Evolutionary conservation across 2,797 vertebrate species (phyloP).

Genomic region (Leucoraja ocellata): DNA sequence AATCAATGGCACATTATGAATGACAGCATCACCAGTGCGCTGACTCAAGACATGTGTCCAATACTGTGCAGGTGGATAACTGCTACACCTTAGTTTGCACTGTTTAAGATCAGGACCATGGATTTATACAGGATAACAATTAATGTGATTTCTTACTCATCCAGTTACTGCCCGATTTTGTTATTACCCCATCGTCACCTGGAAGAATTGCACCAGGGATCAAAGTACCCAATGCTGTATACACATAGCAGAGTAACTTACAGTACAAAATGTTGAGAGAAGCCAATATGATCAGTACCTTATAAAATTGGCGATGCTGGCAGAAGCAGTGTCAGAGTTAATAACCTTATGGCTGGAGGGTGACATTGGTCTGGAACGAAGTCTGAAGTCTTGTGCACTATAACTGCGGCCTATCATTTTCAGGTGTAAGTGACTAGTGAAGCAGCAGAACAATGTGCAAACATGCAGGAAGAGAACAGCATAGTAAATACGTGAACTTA

Average conservation of each 20-base stretch:
- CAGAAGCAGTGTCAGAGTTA: conserved; percentile 24
- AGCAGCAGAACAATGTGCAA: conserved; percentile 14
- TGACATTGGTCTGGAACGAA: conserved; percentile 10
- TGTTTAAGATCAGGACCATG: background rate
- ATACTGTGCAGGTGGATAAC: background rate
- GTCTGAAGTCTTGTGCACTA: conserved; percentile 20
- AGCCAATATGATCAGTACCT: conserved; percentile 9
- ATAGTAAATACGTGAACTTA: conserved; percentile 8
- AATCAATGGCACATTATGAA: background rate
- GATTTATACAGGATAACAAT: too few species aligned
- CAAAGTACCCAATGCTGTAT: background rate
- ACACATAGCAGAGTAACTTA: background rate
- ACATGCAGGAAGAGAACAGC: conserved; percentile 34
- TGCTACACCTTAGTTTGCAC: background rate
- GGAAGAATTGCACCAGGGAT: background rate
- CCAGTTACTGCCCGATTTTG: background rate
- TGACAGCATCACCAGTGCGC: too few species aligned
- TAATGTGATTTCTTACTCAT: background rate
- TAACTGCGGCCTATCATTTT: conserved; percentile 27
- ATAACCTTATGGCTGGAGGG: conserved; percentile 2
- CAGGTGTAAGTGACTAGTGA: conserved; percentile 30
- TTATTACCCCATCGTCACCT: background rate
- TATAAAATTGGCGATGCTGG: background rate
- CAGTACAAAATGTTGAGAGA: background rate
- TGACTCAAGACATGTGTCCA: background rate